Evolutionary conservation across 1,140 invertebrate genomes (phyloP).

Genomic region (Telenomus remus): DNA sequence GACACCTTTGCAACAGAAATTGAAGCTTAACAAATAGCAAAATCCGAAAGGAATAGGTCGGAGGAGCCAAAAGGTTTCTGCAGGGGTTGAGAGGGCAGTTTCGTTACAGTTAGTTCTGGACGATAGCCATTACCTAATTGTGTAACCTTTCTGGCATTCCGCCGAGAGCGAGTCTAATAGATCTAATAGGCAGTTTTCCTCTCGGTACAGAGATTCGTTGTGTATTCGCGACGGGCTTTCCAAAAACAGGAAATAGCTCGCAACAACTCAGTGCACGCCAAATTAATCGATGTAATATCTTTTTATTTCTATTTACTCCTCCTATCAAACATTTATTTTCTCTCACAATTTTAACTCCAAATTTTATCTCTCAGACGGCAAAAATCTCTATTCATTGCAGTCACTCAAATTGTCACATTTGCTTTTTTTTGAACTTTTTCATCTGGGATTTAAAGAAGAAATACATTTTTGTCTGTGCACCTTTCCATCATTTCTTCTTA

Average conservation of each 20-base stretch:
- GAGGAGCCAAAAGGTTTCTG: conserved; percentile 43
- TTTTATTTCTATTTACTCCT: background rate
- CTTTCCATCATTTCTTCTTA: background rate
- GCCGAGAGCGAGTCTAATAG: conserved; percentile 59
- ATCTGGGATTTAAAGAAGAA: no score
- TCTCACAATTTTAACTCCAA: no score
- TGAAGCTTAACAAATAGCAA: conserved; percentile 23
- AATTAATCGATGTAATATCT: background rate
- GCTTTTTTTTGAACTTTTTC: no score
- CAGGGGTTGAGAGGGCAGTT: conserved; percentile 46
- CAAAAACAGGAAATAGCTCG: conserved; percentile 15
- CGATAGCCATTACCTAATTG: conserved; percentile 70
- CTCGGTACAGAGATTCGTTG: conserved; percentile 31
- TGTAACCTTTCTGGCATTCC: conserved; percentile 68
- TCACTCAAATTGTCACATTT: no score
- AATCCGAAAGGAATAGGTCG: conserved; percentile 38
- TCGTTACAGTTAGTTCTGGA: conserved; percentile 63
- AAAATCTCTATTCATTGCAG: no score
- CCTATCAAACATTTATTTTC: no score
- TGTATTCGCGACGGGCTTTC: conserved; percentile 32
- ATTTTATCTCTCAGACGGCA: no score
- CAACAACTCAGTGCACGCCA: background rate
- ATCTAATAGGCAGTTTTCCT: conserved; percentile 56
- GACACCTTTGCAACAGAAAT: conserved; percentile 32
- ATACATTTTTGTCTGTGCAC: no score